Conservation (phyloP, 2,888 invertebrate species). For the Adela reaumurella region DNA sequence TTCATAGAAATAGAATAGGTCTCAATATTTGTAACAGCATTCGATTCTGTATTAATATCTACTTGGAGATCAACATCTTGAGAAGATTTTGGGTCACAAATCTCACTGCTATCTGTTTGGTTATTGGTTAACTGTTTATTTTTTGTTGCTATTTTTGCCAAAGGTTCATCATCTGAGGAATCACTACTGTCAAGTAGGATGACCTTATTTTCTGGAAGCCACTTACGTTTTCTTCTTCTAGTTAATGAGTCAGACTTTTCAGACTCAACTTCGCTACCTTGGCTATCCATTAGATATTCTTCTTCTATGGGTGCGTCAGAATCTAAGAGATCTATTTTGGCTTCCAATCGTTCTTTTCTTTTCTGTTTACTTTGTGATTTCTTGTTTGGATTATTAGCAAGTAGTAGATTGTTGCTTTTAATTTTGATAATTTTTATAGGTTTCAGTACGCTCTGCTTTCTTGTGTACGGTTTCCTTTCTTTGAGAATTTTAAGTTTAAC, state of each 20-base stretch:
- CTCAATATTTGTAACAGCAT: too few relatives aligned
- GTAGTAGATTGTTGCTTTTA: too few relatives aligned
- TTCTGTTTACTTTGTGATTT: constrained; percentile 4
- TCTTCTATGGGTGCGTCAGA: constrained; percentile 21
- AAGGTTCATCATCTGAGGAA: constrained; percentile 38
- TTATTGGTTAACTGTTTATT: constrained; percentile 17
- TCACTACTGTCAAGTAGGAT: constrained; percentile 13
- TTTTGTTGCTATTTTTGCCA: constrained; percentile 21
- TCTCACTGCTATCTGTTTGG: not conserved
- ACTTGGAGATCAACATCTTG: too few relatives aligned
- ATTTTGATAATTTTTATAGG: too few relatives aligned
- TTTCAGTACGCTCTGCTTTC: too few relatives aligned
- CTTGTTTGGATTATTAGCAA: constrained; percentile 4
- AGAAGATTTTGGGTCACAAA: too few relatives aligned
- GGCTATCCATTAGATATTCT: constrained; percentile 13
- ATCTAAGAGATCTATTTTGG: constrained; percentile 18
- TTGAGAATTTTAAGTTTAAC: too few relatives aligned
- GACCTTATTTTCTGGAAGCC: not conserved
- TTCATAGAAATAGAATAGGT: too few relatives aligned
- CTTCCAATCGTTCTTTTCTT: constrained; percentile 11
- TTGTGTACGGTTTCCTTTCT: too few relatives aligned
- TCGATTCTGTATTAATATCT: too few relatives aligned
- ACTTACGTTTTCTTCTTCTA: not conserved
- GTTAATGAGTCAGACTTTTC: not conserved
- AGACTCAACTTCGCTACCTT: not conserved